Evolutionary conservation across 1,140 invertebrate genomes (phyloP).

Genomic region (Lepidurus couesii): DNA sequence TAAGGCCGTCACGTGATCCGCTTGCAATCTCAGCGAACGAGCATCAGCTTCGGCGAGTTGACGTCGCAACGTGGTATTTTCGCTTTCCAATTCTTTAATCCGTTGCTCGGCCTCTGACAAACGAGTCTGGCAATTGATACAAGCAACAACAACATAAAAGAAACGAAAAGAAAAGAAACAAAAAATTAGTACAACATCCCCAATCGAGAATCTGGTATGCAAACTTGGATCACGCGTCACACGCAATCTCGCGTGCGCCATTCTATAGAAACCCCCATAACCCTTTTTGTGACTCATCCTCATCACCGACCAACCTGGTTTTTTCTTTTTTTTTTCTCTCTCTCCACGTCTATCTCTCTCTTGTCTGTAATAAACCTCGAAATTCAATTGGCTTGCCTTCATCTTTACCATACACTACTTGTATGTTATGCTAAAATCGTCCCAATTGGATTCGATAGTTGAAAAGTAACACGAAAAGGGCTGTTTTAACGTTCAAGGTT

Average conservation of each 20-base stretch:
- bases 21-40: constrained; percentile 52
- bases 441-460: too few relatives aligned
- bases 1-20: constrained; percentile 53
- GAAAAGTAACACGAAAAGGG: neutral
- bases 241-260: constrained; percentile 7
- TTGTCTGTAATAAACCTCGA: neutral
- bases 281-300: constrained; percentile 16
- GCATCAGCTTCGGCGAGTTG: constrained; percentile 20
- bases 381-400: neutral
- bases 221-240: neutral
- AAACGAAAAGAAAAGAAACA: neutral
- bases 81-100: constrained; percentile 23
- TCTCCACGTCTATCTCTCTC: neutral
- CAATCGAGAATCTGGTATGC: neutral
- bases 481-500: too few relatives aligned
- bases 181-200: neutral
- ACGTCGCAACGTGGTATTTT: constrained; percentile 19
- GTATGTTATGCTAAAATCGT: too few relatives aligned
- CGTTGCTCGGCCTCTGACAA: constrained; percentile 28
- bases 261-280: neutral
- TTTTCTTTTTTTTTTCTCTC: too few relatives aligned
- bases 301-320: neutral
- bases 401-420: too few relatives aligned
- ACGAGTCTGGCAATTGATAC: neutral
- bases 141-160: constrained; percentile 6